Conservation (phyloP, 2,113 vertebrate species). For the Calyptomena viridis region DNA sequence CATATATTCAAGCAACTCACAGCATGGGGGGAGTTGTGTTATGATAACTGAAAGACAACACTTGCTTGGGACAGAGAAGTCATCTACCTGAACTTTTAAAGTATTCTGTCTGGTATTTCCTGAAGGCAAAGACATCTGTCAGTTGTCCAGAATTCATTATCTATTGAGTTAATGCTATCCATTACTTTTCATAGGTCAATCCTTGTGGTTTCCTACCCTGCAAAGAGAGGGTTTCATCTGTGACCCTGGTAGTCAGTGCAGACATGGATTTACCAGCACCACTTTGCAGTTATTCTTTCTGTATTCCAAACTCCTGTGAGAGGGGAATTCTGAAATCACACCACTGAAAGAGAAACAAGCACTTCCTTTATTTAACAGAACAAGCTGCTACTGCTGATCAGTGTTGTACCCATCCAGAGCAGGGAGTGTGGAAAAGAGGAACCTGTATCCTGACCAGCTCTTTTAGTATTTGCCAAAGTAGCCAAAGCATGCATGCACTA, state of each 20-base stretch:
- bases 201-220: background rate
- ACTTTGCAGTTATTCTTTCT: background rate
- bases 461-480: background rate
- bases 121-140: background rate
- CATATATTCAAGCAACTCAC: background rate
- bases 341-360: background rate
- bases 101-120: background rate
- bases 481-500: background rate
- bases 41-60: background rate
- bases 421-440: background rate
- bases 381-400: background rate
- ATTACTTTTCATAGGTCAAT: background rate
- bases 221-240: background rate
- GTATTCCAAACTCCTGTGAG: background rate
- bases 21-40: fast-evolving
- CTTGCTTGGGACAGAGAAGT: background rate
- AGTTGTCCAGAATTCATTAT: background rate
- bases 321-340: background rate
- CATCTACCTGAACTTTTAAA: background rate
- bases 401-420: background rate
- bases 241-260: background rate
- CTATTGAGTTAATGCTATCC: background rate
- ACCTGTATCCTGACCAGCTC: background rate
- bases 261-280: background rate
- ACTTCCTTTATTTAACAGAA: background rate